Evolutionary conservation across 2,797 vertebrate genomes (phyloP).

Genomic region (Caiman crocodilus): DNA sequence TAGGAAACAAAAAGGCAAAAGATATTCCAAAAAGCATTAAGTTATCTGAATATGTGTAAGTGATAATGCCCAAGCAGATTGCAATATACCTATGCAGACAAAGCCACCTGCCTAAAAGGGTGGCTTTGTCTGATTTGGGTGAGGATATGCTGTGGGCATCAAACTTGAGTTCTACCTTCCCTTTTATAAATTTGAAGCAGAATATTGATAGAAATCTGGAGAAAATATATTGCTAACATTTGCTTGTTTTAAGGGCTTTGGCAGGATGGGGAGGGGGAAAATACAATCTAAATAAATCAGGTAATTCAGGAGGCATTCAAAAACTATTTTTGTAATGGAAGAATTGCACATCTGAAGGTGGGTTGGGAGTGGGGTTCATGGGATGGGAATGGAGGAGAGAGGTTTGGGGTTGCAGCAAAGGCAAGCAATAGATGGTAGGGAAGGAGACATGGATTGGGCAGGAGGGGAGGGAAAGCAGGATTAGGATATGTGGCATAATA

Average conservation of each 20-base stretch:
- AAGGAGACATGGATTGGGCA: not conserved
- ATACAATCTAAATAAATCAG: not conserved
- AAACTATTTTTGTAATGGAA: not conserved
- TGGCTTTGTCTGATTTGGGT: not conserved
- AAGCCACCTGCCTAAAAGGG: no score
- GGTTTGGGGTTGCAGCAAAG: not conserved
- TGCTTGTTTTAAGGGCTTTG: no score
- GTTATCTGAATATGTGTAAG: no score
- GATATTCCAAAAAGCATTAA: no score
- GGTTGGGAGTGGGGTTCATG: not conserved
- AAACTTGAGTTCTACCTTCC: not conserved
- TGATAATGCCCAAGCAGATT: no score
- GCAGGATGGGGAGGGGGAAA: no score
- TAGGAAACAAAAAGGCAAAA: no score
- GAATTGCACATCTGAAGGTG: not conserved
- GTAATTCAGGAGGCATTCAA: not conserved
- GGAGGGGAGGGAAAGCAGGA: not conserved
- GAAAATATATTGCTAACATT: not conserved
- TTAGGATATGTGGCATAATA: not conserved
- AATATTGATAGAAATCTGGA: not conserved
- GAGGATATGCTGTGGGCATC: accelerated
- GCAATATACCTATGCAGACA: no score
- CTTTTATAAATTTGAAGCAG: not conserved
- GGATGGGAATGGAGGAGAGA: not conserved
- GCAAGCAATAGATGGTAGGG: not conserved